Evolutionary conservation across 2,797 vertebrate species (phyloP).

Genomic region (Cryptoprocta ferox): DNA sequence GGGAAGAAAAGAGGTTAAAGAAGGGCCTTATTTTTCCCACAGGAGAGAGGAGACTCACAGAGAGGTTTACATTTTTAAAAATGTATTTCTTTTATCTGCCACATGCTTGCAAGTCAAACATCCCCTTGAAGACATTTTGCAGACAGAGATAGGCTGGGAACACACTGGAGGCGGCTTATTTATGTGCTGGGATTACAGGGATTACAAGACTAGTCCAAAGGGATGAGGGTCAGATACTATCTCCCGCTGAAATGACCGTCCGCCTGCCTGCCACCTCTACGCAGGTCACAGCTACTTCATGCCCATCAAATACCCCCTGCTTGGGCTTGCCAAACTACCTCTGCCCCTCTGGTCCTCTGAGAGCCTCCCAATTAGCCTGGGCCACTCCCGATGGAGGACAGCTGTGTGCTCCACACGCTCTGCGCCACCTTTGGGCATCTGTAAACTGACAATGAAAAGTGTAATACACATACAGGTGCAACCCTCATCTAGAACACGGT

Average conservation of each 20-base stretch:
- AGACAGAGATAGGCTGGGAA: constrained; percentile 69
- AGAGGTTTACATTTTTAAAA: constrained; percentile 79
- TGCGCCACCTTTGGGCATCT: not conserved
- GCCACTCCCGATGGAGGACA: not conserved
- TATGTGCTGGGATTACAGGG: constrained; percentile 28
- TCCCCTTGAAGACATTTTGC: constrained; percentile 59
- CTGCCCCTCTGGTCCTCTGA: not conserved
- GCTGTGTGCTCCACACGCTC: not conserved
- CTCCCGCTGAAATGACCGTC: not conserved
- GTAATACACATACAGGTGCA: not conserved
- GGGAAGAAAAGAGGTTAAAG: constrained; percentile 72
- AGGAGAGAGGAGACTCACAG: constrained; percentile 56
- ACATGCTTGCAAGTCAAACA: constrained; percentile 71
- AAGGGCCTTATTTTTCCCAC: constrained; percentile 66
- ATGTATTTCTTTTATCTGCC: constrained; percentile 79
- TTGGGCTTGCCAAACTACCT: not conserved
- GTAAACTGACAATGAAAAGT: not conserved
- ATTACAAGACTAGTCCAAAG: constrained; percentile 60
- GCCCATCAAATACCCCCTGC: not conserved
- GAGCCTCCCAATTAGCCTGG: not conserved
- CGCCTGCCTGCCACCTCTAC: constrained; percentile 23
- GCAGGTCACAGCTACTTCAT: constrained; percentile 45
- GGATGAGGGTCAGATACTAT: constrained; percentile 29
- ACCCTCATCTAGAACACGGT: not conserved
- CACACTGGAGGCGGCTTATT: constrained; percentile 60